A percentile compares a stretch with the other conserved stretches of the same genome.
These are phyloP conservation scores for Scaptomyza cyrtandrae DNA, from an alignment of 2,888 invertebrate species.

Conservation along the genomic window DNA sequence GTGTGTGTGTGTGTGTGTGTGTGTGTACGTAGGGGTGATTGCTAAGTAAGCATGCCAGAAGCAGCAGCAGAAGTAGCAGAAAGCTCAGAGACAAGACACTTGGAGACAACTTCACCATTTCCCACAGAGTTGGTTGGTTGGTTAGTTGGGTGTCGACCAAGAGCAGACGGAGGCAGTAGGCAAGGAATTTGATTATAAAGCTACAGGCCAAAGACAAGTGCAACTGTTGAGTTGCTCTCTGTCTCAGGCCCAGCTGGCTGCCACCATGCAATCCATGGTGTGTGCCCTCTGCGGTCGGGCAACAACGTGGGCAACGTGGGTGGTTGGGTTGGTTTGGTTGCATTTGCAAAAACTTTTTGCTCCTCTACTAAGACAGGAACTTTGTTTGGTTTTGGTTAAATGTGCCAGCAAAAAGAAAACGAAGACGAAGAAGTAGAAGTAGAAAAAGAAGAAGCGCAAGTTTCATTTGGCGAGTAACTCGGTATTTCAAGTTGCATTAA, in stretches of 20 bases:
- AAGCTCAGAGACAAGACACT: constrained; percentile 39
- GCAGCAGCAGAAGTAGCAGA: constrained; percentile 1
- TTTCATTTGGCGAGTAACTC: constrained; percentile 57
- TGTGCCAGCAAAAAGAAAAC: not conserved
- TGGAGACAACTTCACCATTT: constrained; percentile 65
- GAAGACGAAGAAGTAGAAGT: not conserved
- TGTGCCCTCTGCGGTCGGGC: constrained; percentile 21
- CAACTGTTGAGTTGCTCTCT: constrained; percentile 54
- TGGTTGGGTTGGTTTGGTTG: not conserved
- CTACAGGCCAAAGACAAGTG: constrained; percentile 55
- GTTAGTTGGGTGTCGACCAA: constrained; percentile 9
- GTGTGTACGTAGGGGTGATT: constrained; percentile 1
- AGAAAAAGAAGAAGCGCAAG: constrained; percentile 22
- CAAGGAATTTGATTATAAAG: constrained; percentile 62
- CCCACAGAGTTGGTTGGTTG: constrained; percentile 43
- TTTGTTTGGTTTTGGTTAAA: constrained; percentile 40
- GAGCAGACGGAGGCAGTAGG: constrained; percentile 9
- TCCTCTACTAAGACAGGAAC: constrained; percentile 37
- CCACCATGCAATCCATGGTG: constrained; percentile 4
- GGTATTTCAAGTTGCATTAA: constrained; percentile 72
- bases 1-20: constrained; percentile 2
- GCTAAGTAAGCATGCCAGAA: constrained; percentile 27
- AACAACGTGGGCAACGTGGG: not conserved
- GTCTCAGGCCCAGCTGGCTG: constrained; percentile 9
- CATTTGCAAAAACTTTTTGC: constrained; percentile 39